A percentile compares a stretch with the other conserved stretches of the same genome.
These are phyloP conservation scores for Apodemia mormo DNA, from an alignment of 2,888 invertebrate genomes.

Conservation along the genomic window DNA sequence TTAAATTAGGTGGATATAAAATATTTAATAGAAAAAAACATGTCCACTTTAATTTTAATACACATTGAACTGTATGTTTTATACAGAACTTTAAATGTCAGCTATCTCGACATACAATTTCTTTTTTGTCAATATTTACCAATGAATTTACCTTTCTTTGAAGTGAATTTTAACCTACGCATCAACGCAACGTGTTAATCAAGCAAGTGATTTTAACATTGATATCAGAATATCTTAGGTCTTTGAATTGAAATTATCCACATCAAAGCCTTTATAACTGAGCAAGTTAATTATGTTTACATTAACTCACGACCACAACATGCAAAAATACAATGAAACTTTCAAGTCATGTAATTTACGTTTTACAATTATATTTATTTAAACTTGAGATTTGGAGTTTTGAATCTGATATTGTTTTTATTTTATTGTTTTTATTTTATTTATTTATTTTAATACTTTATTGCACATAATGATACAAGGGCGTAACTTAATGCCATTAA, in stretches of 20 bases:
- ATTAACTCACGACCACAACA: background rate
- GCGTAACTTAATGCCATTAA: too few relatives aligned
- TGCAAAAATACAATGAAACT: background rate
- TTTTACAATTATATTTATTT: background rate
- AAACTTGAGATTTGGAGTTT: background rate
- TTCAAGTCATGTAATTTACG: background rate
- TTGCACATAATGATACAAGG: too few relatives aligned
- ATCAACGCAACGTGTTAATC: background rate
- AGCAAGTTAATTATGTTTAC: background rate
- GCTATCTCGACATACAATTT: background rate
- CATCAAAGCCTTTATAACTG: background rate
- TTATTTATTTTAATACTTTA: too few relatives aligned
- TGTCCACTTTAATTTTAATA: background rate
- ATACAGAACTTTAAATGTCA: background rate
- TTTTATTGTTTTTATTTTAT: too few relatives aligned
- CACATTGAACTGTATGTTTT: background rate
- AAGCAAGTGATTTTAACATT: background rate
- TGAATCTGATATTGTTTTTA: background rate
- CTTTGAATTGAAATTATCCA: background rate
- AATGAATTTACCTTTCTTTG: background rate
- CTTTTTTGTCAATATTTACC: background rate
- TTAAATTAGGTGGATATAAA: constrained; percentile 4
- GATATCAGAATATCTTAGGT: background rate
- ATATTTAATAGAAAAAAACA: background rate
- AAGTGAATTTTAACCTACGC: background rate